A percentile compares a stretch with the other conserved stretches of the same genome.
These are phyloP conservation scores for Tryphoninae sp. DNA, from an alignment of 2,888 invertebrate genomes.

Conservation along the genomic window DNA sequence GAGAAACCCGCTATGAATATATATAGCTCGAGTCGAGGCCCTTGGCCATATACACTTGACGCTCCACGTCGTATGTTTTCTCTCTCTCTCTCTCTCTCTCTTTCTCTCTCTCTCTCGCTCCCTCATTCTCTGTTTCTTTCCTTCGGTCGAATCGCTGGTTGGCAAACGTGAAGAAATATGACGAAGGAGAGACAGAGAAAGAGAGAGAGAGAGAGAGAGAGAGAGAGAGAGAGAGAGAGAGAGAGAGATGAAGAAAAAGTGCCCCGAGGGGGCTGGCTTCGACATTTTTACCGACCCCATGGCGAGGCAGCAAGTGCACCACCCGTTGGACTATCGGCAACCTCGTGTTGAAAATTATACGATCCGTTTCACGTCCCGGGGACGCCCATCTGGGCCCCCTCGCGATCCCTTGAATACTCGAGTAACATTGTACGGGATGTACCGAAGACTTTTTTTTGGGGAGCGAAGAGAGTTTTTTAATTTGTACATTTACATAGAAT, in stretches of 20 bases:
- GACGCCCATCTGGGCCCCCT: slow-evolving; percentile 1
- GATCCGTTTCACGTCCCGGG: slow-evolving; percentile 37
- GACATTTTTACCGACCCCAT: slow-evolving; percentile 77
- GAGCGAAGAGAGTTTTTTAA: neutral
- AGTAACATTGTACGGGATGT: neutral
- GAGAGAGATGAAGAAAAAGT: slow-evolving; percentile 60
- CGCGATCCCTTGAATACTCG: neutral
- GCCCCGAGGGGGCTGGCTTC: slow-evolving; percentile 65
- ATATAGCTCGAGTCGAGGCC: neutral
- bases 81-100: neutral
- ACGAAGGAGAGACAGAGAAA: slow-evolving; percentile 42
- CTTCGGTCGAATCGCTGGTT: no score
- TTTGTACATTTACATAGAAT: no score
- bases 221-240: slow-evolving; percentile 41
- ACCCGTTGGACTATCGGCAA: slow-evolving; percentile 56
- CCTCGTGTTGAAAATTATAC: slow-evolving; percentile 44
- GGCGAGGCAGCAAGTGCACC: slow-evolving; percentile 76
- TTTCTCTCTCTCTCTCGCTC: neutral
- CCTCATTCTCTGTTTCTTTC: no score
- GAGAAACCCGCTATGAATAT: neutral
- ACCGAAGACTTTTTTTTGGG: neutral
- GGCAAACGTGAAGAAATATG: slow-evolving; percentile 34
- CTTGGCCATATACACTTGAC: neutral
- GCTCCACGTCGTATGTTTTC: neutral
- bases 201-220: slow-evolving; percentile 48